Evolutionary conservation across 1,140 invertebrate genomes (phyloP).

Genomic region (Leptinotarsa defecta): DNA sequence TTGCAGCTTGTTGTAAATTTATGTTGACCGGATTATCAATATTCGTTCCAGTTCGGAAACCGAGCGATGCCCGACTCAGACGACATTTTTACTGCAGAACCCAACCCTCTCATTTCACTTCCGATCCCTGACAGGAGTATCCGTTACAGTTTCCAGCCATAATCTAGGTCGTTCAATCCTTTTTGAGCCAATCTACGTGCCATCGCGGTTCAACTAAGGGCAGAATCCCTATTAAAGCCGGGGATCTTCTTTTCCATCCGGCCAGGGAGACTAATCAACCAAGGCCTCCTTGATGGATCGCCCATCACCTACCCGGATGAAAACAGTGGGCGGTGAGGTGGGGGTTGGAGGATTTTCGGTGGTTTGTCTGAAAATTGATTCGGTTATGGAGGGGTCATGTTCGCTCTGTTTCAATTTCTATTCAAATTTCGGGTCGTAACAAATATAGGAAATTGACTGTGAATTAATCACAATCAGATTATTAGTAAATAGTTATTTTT

Average conservation of each 20-base stretch:
- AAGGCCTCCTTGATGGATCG: conserved; percentile 14
- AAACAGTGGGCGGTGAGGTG: background rate
- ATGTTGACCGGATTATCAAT: too few species aligned
- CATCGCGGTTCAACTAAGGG: conserved; percentile 22
- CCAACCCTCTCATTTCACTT: background rate
- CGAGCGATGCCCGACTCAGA: too few species aligned
- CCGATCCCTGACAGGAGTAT: background rate
- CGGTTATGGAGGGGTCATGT: too few species aligned
- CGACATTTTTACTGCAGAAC: background rate
- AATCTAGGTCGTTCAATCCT: conserved; percentile 24
- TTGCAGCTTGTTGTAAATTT: too few species aligned
- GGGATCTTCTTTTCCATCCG: conserved; percentile 12
- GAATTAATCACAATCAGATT: too few species aligned
- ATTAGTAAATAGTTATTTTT: too few species aligned
- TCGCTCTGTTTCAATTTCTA: too few species aligned
- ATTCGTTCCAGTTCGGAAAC: too few species aligned
- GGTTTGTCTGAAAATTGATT: too few species aligned
- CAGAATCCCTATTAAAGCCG: conserved; percentile 13
- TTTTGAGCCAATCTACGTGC: conserved; percentile 18
- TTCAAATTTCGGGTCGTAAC: too few species aligned
- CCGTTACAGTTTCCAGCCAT: conserved; percentile 14
- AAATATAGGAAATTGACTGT: too few species aligned
- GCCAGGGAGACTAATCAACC: conserved; percentile 21
- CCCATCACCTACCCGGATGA: background rate
- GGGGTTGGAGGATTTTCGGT: background rate